Base-by-base conservation (phyloP, 2,113 vertebrate species). In the Pteropus alecto region DNA sequence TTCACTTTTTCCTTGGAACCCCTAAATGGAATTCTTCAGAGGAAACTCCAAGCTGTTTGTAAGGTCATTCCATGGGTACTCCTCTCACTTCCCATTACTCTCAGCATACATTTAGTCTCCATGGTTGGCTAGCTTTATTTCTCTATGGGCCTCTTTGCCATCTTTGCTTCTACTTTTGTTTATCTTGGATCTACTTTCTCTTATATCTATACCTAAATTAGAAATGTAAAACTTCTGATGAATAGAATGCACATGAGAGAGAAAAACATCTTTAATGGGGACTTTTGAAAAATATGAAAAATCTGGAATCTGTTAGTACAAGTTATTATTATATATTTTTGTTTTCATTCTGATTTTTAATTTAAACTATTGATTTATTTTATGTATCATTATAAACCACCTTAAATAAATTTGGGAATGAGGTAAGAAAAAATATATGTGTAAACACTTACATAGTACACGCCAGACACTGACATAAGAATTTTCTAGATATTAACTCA, bases 51-150 rank as follows among this genome's bases (percentile, higher is more conserved):
- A 6, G 43, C 38, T 28, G 3, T 38, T 46, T 30, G 8, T 24
- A 15, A 65, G 51, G 30, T 2, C 14, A 51, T 33, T 46, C 21
- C 18, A 3, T 0, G 2, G 46, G 74, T 0, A 1, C 9, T 7
- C 33, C 10, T 28, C 15, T 51, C 51, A 41, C 51, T 22, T 71
- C 2, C 6, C 3, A 0, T 16, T 35, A 1, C 11, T 28, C 46
- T 16, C 61, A 12, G 70, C 1, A 11, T 4, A 6, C 4, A 6
- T 24, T 10, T 60, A 2, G 2, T 9, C 38, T 90, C 5, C 21
- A 33, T 26, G 9, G 16, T 43, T 33, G 15, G 35, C 16, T 56
- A 21, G 19, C 26, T 65, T 43, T 48, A 10, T 46, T 87, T 63
- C 26, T 60, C 58, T 6, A 33, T 2, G 28, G 13, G 9, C 7